Conservation (phyloP, 2,797 vertebrate species). For the Arctocebus calabarensis region DNA sequence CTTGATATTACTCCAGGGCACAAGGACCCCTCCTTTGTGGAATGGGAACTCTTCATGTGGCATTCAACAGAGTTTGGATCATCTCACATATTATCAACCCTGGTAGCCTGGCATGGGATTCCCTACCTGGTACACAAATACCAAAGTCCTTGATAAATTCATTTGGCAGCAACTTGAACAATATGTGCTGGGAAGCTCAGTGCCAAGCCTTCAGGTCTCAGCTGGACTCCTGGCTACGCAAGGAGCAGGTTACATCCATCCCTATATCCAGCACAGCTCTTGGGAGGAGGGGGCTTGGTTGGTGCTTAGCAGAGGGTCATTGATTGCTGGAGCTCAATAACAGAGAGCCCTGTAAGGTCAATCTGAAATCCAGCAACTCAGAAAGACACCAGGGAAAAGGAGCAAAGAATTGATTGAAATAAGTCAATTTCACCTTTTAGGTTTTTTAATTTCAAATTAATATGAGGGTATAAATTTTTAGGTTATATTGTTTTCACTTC, state of each 20-base stretch:
- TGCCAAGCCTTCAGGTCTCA: background rate
- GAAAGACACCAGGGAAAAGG: background rate
- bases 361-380: background rate
- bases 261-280: background rate
- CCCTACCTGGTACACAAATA: background rate
- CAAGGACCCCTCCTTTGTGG: background rate
- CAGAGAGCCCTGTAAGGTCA: background rate
- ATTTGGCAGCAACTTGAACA: background rate
- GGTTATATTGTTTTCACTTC: no score
- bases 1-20: background rate
- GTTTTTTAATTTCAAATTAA: background rate
- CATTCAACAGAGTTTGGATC: background rate
- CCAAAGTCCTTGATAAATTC: background rate
- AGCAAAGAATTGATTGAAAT: background rate
- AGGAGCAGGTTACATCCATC: background rate
- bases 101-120: background rate
- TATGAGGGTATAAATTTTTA: no score
- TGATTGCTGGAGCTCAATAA: background rate
- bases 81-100: background rate
- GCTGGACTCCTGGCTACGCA: background rate
- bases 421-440: background rate
- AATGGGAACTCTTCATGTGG: background rate
- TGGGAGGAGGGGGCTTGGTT: rapidly evolving
- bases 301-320: background rate
- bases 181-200: background rate